These are phyloP conservation scores for Chironomus riparius DNA, from an alignment of 2,888 invertebrate species.

Conservation along the genomic window DNA sequence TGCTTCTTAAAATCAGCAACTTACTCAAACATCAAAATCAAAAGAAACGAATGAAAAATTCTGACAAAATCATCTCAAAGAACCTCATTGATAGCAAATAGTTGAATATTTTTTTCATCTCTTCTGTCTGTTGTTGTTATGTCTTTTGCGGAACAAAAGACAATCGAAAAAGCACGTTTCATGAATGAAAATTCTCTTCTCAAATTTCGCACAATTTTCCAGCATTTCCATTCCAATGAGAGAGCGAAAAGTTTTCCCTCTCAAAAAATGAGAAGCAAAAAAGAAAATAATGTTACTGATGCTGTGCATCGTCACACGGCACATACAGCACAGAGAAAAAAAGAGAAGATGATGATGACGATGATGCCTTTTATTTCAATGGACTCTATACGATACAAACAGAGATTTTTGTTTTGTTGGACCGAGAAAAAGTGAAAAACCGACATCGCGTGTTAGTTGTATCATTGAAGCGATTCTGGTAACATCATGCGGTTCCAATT, in stretches of 20 bases:
- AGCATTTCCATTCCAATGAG: too few species aligned
- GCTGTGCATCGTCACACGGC: not conserved
- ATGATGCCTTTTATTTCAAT: not conserved
- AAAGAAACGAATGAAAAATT: too few species aligned
- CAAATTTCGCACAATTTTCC: not conserved
- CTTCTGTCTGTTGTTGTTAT: not conserved
- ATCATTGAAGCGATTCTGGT: conserved; percentile 19
- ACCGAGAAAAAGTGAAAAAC: not conserved
- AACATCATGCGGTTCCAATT: conserved; percentile 17
- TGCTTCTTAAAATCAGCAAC: too few species aligned
- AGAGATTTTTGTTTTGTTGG: conserved; percentile 11
- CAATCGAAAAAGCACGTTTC: not conserved
- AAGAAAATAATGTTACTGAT: not conserved
- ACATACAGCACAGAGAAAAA: too few species aligned
- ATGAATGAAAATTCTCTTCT: not conserved
- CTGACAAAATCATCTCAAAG: too few species aligned
- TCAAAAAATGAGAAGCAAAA: not conserved
- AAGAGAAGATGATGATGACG: not conserved
- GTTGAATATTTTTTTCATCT: too few species aligned
- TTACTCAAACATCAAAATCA: too few species aligned
- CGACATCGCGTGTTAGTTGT: conserved; percentile 24
- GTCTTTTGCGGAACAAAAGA: too few species aligned
- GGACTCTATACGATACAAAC: not conserved
- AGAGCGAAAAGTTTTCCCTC: too few species aligned
- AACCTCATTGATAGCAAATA: too few species aligned